Evolutionary conservation across 2,113 vertebrate genomes (phyloP), one percentile per base, ranked within the genome.

Genomic region (Prolemur simus): DNA sequence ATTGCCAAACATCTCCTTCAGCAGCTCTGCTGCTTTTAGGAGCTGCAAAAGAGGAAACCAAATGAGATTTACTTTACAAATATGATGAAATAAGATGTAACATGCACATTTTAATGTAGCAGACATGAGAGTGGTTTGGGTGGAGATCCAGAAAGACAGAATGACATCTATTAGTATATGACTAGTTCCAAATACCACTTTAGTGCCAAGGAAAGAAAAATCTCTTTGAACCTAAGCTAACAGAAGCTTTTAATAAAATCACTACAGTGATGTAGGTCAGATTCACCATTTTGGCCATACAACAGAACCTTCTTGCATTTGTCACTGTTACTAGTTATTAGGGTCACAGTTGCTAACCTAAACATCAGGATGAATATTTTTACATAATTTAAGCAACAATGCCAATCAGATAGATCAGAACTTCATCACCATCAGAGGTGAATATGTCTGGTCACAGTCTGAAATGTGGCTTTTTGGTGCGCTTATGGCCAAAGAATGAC

Each of bases 121-220:
- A 64, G 13, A 71, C 39, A 34, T 17, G 20, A n/a, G 14, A 56
- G 29, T 83, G 29, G 21, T 42, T 82, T 95, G 49, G 49, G 37
- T 63, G 8, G 21, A 54, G 42, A 76, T 71, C 37, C 32, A 91
- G 64, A 94, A 60, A 64, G 17, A 85, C 1, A 85, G 93, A 76
- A 78, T 47, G 32, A 84, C 91, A 88, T 60, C 29, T 63, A 10
- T 63, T 29, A 8, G 54, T 37, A 7, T 68, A 11, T 58, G 47
- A 95, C 73, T 84, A 45, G 23, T n/a, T 91, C 45, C 84, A 96
- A 94, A 63, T 23, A n/a, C 10, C 14, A 95, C 27, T 49, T 84
- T 34, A 82, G 18, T 84, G 73, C 17, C 77, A 88, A 64, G 27
- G 18, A 68, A 84, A 93, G 52, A 81, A 95, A 93, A 80, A 8